Evolutionary conservation across 2,797 vertebrate species (phyloP).

Genomic region (Synaphobranchus kaupii): DNA sequence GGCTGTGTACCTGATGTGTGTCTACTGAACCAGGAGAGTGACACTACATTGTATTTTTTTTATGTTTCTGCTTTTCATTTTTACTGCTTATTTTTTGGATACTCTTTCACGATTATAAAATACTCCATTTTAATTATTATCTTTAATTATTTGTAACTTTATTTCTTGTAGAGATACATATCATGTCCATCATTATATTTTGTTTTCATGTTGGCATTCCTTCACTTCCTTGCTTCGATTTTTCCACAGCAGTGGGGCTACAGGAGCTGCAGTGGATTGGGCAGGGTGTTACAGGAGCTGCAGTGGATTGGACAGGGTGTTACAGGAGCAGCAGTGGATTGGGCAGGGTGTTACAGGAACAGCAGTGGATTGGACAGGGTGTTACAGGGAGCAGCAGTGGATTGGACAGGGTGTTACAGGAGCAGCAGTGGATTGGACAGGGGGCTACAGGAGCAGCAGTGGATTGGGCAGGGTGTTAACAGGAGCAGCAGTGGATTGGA

Average conservation of each 20-base stretch:
- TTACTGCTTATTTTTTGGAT: neutral
- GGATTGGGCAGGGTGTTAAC: neutral
- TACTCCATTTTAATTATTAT: neutral
- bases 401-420: neutral
- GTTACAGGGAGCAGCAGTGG: neutral
- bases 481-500: neutral
- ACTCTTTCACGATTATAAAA: neutral
- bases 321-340: no score
- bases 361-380: neutral
- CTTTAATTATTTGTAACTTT: no score
- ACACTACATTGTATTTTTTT: neutral
- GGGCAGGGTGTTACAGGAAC: neutral
- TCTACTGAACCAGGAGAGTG: neutral
- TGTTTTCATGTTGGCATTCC: neutral
- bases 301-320: neutral
- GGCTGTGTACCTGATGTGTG: neutral
- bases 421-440: neutral
- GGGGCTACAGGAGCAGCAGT: neutral
- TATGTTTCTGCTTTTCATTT: neutral
- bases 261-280: no score
- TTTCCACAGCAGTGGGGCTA: neutral
- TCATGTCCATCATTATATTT: neutral
- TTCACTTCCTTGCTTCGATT: neutral
- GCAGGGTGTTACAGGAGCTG: neutral
- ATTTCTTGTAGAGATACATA: neutral